Base-by-base conservation (phyloP, 2,113 vertebrate genomes). In the Turnix velox region DNA sequence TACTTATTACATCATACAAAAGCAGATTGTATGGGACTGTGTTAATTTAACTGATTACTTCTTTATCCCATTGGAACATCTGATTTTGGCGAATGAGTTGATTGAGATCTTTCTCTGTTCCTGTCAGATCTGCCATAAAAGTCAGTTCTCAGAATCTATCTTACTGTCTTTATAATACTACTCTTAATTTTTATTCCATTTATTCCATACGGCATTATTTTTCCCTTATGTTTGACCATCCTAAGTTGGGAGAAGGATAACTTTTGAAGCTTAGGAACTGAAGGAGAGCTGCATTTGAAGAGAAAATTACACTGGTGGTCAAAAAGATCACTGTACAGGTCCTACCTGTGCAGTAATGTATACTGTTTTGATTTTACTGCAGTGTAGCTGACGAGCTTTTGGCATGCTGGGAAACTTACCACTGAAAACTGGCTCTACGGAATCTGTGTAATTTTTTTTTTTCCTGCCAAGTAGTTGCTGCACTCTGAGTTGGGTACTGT, bases 381-480 rank as follows among this genome's bases (percentile, higher is more conserved):
- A 62, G n/a, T 39, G 15, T 58, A 82, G 75, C 58, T 57, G 63
- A 27, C 62, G 51, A 43, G 52, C 27, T 49, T 35, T 12, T 87
- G 71, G 66, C 43, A 76, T 61, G 19, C 54, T 5, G 6, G 42
- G 33, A 68, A 87, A 23, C 22, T 85, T 91, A 57, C 37, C 40
- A 6, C 31, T 12, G 65, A 58, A 67, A 82, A 65, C 37, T 72
- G 61, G 15, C 81, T 82, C 25, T 91, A 59, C 78, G 90, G 71
- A 90, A 83, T 94, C n/a, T 22, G 14, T 91, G 67, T 79, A 28
- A 13, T 61, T 92, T 91, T 58, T 92, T 61, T 92, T 91, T 58
- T 92, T 89, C 63, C 58, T 76, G 66, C 57, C 51, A 27, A 15
- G 62, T 68, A 14, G 52, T 63, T 62, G 33, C 62, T 82, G 45